A percentile compares a stretch with the other conserved stretches of the same genome.
Conservation (phyloP, 2,113 vertebrate genomes). For the Lophura nycthemera region DNA sequence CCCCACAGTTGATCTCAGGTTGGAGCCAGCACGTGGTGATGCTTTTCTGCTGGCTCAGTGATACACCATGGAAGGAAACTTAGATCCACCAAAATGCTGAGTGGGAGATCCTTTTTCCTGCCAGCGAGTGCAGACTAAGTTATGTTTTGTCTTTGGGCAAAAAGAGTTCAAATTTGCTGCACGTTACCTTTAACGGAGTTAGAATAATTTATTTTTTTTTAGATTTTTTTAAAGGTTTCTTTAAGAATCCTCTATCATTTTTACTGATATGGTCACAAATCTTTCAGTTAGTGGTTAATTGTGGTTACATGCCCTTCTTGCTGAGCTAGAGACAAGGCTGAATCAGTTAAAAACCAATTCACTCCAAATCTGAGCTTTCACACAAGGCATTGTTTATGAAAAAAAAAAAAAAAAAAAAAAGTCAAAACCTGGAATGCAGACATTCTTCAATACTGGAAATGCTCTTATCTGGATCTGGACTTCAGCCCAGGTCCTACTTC, state of each 20-base stretch:
- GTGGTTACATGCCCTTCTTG: background rate
- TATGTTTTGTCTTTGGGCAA: background rate
- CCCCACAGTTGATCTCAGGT: rapidly evolving
- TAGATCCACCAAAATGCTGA: background rate
- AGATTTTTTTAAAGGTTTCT: background rate
- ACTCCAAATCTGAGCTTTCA: background rate
- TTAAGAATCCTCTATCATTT: background rate
- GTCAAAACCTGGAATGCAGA: constrained; percentile 42
- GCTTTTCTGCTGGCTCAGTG: background rate
- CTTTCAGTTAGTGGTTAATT: background rate
- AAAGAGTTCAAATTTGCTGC: background rate
- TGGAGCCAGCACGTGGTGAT: background rate
- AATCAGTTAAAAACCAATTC: background rate
- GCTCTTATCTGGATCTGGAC: constrained; percentile 22
- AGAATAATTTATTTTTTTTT: background rate
- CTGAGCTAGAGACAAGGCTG: background rate
- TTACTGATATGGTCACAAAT: background rate
- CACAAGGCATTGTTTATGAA: background rate
- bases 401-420: background rate
- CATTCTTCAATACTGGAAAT: constrained; percentile 20
- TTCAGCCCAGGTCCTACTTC: background rate
- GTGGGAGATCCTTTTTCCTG: background rate
- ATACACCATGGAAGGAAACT: background rate
- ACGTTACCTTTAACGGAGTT: background rate
- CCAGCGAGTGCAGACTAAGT: background rate